Evolutionary conservation across 2,797 vertebrate genomes (phyloP).

Genomic region (Mastacembelus armatus): DNA sequence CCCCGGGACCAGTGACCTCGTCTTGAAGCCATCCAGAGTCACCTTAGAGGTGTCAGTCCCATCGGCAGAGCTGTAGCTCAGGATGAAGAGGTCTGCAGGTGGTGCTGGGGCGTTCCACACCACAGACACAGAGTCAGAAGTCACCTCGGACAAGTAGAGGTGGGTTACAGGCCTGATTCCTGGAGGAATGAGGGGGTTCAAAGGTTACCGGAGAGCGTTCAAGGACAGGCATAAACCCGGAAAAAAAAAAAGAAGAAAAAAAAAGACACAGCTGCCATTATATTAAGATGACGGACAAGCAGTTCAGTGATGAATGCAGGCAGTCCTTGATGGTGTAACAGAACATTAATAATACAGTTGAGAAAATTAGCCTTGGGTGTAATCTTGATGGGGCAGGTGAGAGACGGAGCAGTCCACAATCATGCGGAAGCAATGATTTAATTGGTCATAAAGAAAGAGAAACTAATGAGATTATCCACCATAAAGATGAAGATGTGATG

Average conservation of each 20-base stretch:
- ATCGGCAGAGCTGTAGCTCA: constrained; percentile 90
- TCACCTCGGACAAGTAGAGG: constrained; percentile 95
- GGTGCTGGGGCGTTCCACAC: constrained; percentile 96
- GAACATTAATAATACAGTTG: constrained; percentile 54
- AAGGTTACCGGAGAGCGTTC: constrained; percentile 53
- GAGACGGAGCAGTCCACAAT: constrained; percentile 41
- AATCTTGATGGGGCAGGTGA: constrained; percentile 58
- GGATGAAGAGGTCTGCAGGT: constrained; percentile 91
- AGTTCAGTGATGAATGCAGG: constrained; percentile 57
- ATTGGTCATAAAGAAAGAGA: constrained; percentile 53
- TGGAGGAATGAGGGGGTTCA: constrained; percentile 76
- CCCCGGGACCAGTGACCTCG: constrained; percentile 86
- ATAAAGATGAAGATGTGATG: constrained; percentile 63
- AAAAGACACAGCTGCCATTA: constrained; percentile 19
- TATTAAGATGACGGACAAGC: constrained; percentile 57
- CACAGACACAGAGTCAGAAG: constrained; percentile 90
- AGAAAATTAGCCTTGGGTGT: constrained; percentile 55
- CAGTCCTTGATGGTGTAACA: constrained; percentile 34
- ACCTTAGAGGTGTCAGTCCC: constrained; percentile 87
- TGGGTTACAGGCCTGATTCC: constrained; percentile 95
- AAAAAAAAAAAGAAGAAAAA: constrained; percentile 9
- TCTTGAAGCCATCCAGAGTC: constrained; percentile 89
- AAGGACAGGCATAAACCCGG: constrained; percentile 52
- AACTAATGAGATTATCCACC: constrained; percentile 55
- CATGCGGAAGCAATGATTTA: constrained; percentile 63